Base-by-base conservation (phyloP, 37 sponge, comb jelly and placozoan species). In the Halichondria panicea region DNA sequence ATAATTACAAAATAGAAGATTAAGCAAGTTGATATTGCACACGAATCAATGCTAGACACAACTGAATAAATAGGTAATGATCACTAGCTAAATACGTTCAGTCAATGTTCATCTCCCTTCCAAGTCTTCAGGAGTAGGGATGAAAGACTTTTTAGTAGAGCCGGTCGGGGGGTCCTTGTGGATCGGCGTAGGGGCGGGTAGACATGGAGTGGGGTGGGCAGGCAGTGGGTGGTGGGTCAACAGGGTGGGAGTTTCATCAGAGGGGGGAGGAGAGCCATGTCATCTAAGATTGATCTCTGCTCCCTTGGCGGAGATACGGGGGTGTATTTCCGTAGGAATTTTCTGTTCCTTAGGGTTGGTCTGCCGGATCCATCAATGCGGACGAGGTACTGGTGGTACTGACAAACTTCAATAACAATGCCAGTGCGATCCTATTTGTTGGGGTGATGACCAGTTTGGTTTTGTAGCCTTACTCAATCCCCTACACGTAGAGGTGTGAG, bases 361-460 rank as follows among this genome's bases (percentile, higher is more conserved):
- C 68, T 42, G 68, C 66, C 38, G 30, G 66, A 64, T 64, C 66
- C 66, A 30, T 64, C 66, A 36, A 64, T 64, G 30, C 66, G 12
- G 66, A 64, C 35, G 19, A 64, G 40, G 40, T 64, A 64, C 35
- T 58, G 59, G 66, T 64, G 66, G 35, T 36, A 64, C 19, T 64
- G 66, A 39, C 72, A 33, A 55, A 72, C 57, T 37, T 53, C 55
- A 6, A 54, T 54, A 22, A 72, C 57, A 3, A 72, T 54, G 54
- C 72, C 57, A 32, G 70, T 70, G 4, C 53, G 50, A 22, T 70
- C 70, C 72, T 57, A 72, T 72, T 50, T 48, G n/a, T 72, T 72
- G 12, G 55, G 72, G 37, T 72, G 37, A 31, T 28, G 27, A 36
- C 70, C 70, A 22, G 45, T 37, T 69, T 69, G 70, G 70, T 69